Conservation (phyloP, 1,140 invertebrate genomes). For the Eulimnadia texana region DNA sequence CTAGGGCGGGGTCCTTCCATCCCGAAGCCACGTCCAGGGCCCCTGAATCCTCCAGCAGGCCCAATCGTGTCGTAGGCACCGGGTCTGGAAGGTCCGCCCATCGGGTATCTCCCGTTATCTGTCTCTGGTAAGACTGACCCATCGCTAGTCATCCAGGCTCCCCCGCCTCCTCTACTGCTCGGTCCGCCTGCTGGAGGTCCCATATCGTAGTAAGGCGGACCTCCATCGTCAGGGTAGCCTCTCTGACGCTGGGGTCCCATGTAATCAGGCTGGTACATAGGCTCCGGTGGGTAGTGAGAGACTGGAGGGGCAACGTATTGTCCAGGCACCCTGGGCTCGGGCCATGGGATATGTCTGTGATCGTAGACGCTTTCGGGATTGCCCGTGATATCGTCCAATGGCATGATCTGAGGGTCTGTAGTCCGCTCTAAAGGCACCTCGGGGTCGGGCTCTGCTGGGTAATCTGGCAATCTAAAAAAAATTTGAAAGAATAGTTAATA, state of each 20-base stretch:
- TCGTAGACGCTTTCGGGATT: slow-evolving; percentile 62
- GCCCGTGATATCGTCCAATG: slow-evolving; percentile 69
- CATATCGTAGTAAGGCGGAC: slow-evolving; percentile 10
- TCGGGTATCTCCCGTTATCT: slow-evolving; percentile 22
- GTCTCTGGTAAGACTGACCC: slow-evolving; percentile 30
- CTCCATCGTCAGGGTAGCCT: background rate
- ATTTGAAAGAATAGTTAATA: too few species aligned
- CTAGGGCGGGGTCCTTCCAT: slow-evolving; percentile 31
- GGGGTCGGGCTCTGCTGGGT: slow-evolving; percentile 65
- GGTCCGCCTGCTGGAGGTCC: background rate
- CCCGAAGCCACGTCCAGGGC: slow-evolving; percentile 29
- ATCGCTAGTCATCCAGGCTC: slow-evolving; percentile 26
- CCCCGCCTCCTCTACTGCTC: slow-evolving; percentile 13
- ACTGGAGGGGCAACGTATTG: slow-evolving; percentile 31
- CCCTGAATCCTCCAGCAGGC: slow-evolving; percentile 9
- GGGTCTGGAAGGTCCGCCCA: slow-evolving; percentile 9
- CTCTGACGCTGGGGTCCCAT: slow-evolving; percentile 11
- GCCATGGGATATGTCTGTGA: slow-evolving; percentile 56
- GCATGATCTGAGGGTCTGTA: slow-evolving; percentile 63
- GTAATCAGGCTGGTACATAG: slow-evolving; percentile 23
- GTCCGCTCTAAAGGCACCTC: slow-evolving; percentile 47
- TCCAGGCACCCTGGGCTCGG: slow-evolving; percentile 46
- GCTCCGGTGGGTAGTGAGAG: slow-evolving; percentile 23
- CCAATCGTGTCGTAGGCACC: background rate
- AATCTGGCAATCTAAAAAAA: slow-evolving; percentile 56